phyloP scores from a whole-genome alignment of 2,888 invertebrate species.

The Papilio gigon region DNA sequence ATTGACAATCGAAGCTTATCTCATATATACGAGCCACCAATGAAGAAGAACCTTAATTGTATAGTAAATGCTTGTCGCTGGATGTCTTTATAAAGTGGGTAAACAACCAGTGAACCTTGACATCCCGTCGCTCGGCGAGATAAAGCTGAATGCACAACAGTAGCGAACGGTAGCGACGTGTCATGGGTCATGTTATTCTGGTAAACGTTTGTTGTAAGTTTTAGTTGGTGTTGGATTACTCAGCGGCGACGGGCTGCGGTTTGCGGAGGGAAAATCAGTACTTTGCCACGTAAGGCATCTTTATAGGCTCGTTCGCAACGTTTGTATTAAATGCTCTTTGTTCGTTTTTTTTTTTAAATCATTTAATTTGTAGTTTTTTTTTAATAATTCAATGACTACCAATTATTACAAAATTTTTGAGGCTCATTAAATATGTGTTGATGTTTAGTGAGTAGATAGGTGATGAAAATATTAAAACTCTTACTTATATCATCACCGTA shows the following conservation, averaged over 20 bases:
- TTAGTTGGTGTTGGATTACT: slow-evolving; percentile 45
- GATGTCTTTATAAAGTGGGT: slow-evolving; percentile 29
- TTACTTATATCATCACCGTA: neutral
- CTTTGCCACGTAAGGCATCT: slow-evolving; percentile 38
- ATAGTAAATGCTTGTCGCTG: neutral
- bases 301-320: slow-evolving; percentile 1
- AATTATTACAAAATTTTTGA: too few relatives aligned
- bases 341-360: neutral
- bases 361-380: too few relatives aligned
- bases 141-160: slow-evolving; percentile 35
- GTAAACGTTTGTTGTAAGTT: slow-evolving; percentile 36
- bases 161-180: slow-evolving; percentile 39
- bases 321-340: slow-evolving; percentile 15
- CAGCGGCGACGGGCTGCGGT: slow-evolving; percentile 33
- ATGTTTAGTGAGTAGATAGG: neutral
- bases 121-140: slow-evolving; percentile 28
- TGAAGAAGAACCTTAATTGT: neutral
- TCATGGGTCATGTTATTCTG: slow-evolving; percentile 45
- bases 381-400: too few relatives aligned
- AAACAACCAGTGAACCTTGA: slow-evolving; percentile 39
- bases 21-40: slow-evolving; percentile 40
- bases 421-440: too few relatives aligned
- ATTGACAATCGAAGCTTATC: slow-evolving; percentile 46
- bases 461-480: neutral
- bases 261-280: slow-evolving; percentile 34